These are phyloP conservation scores for Dicrurus megarhynchus DNA, from an alignment of 2,113 vertebrate genomes.

Conservation along the genomic window DNA sequence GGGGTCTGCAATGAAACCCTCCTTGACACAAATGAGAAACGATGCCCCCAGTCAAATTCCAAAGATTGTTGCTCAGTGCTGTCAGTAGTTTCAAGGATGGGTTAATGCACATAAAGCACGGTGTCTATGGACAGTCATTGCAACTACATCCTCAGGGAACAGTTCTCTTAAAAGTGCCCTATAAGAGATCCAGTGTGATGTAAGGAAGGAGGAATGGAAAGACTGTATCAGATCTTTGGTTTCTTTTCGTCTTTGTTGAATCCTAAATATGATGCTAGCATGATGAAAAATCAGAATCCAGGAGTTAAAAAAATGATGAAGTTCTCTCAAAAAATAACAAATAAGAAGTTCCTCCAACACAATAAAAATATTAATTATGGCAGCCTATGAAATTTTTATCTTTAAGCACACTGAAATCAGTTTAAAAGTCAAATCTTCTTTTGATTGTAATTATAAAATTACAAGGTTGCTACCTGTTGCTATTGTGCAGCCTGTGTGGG, in stretches of 20 bases:
- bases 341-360: neutral
- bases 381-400: neutral
- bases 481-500: too few relatives aligned
- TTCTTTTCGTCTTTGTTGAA: neutral
- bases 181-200: neutral
- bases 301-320: neutral
- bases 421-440: neutral
- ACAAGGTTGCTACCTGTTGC: neutral
- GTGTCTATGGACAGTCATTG: neutral
- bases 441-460: neutral
- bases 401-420: neutral
- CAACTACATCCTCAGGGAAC: neutral
- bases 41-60: neutral
- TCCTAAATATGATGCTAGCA: neutral
- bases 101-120: neutral
- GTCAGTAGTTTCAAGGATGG: neutral
- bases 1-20: neutral
- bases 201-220: neutral
- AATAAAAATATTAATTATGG: neutral
- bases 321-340: neutral
- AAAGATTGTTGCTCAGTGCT: neutral
- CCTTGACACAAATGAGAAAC: rapidly evolving
- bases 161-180: neutral
- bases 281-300: neutral
- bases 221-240: neutral